phyloP scores from a whole-genome alignment of 2,797 vertebrate genomes.

The Carapus acus region DNA sequence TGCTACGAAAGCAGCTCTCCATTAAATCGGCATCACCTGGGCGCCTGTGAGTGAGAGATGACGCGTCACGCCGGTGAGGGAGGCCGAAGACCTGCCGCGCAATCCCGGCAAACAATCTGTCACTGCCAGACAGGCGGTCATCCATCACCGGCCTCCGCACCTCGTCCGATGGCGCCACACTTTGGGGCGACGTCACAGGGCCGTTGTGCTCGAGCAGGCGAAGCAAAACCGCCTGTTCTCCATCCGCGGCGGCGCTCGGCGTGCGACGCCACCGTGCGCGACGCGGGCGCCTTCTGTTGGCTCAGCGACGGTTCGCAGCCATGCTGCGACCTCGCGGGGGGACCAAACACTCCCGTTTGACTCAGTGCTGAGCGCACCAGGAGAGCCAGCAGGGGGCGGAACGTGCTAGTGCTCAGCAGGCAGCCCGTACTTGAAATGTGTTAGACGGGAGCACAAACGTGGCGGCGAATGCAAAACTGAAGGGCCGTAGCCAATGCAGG shows the following conservation, averaged over 20 bases:
- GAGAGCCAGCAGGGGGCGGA: conserved; percentile 19
- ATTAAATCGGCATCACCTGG: conserved; percentile 2
- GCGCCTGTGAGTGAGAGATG: conserved; percentile 23
- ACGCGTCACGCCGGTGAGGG: conserved; percentile 16
- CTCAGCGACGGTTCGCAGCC: conserved; percentile 19
- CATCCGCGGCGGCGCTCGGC: conserved; percentile 12
- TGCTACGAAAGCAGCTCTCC: conserved; percentile 3
- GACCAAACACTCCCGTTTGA: conserved; percentile 23
- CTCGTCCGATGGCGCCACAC: conserved; percentile 8
- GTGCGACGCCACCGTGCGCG: conserved; percentile 35
- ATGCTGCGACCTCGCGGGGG: conserved; percentile 23
- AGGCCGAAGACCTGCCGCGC: conserved; percentile 20
- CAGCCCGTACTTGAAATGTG: neutral
- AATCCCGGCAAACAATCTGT: conserved; percentile 46
- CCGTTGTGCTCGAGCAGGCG: too few relatives aligned
- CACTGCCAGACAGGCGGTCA: conserved; percentile 31
- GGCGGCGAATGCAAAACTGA: too few relatives aligned
- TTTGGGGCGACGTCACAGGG: conserved; percentile 17
- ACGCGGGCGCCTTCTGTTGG: conserved; percentile 42
- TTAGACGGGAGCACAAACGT: neutral
- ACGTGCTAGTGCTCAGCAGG: neutral
- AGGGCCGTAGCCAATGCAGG: too few relatives aligned
- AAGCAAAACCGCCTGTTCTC: too few relatives aligned
- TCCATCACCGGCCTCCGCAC: conserved; percentile 20
- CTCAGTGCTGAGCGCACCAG: conserved; percentile 31